Conservation (phyloP, 2,888 invertebrate species). For the Melieria crassipennis region DNA sequence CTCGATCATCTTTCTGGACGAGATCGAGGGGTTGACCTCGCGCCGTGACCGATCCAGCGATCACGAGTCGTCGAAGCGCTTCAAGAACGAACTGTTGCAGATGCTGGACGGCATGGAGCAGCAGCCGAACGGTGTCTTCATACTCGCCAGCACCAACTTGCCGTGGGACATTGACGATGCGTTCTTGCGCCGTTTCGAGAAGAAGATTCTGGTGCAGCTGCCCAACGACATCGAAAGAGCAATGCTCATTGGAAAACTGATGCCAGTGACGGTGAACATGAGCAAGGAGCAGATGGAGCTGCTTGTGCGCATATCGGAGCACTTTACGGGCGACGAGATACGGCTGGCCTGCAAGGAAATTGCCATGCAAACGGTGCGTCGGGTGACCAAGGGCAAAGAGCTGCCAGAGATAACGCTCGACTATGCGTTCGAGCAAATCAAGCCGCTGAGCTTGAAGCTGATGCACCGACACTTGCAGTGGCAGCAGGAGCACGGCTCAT, state of each 20-base stretch:
- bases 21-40: conserved; percentile 86
- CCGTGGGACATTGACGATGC: conserved; percentile 95
- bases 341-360: conserved; percentile 89
- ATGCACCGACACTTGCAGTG: conserved; percentile 72
- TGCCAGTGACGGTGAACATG: conserved; percentile 64
- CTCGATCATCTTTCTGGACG: conserved; percentile 92
- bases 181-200: conserved; percentile 87
- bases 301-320: conserved; percentile 71
- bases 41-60: conserved; percentile 73
- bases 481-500: conserved; percentile 71
- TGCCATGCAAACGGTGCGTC: conserved; percentile 82
- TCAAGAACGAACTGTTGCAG: conserved; percentile 88
- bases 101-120: conserved; percentile 83
- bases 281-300: conserved; percentile 55
- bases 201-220: conserved; percentile 82
- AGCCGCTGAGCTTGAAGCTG: conserved; percentile 69
- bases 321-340: conserved; percentile 90
- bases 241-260: conserved; percentile 74
- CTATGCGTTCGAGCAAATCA: conserved; percentile 58
- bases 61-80: conserved; percentile 86
- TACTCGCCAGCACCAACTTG: conserved; percentile 86
- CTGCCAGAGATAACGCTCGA: conserved; percentile 42
- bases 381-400: conserved; percentile 51
- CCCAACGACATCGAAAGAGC: conserved; percentile 76
- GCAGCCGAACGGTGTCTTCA: conserved; percentile 74